Evolutionary conservation across 2,797 vertebrate species (phyloP).

Genomic region (Spondyliosoma cantharus): DNA sequence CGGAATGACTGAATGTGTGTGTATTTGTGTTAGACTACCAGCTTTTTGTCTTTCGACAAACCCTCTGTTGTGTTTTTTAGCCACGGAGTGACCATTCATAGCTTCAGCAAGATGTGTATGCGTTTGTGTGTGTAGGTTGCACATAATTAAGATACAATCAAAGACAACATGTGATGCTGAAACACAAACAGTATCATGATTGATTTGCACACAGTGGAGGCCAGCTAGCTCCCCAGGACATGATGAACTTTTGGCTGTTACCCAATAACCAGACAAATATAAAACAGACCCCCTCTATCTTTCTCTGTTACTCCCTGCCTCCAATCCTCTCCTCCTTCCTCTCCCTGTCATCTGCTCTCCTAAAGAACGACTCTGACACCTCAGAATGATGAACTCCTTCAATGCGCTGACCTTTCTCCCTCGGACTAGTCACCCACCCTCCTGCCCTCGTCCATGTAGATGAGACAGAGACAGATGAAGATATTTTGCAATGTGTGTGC

Average conservation of each 20-base stretch:
- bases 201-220: slow-evolving; percentile 52
- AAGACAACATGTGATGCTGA: slow-evolving; percentile 54
- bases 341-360: slow-evolving; percentile 62
- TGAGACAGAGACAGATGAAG: slow-evolving; percentile 85
- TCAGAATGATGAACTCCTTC: slow-evolving; percentile 82
- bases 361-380: slow-evolving; percentile 73
- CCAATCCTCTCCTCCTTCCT: slow-evolving; percentile 36
- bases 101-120: slow-evolving; percentile 32
- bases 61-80: slow-evolving; percentile 82
- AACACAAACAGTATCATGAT: slow-evolving; percentile 49
- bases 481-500: slow-evolving; percentile 74
- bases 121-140: slow-evolving; percentile 54
- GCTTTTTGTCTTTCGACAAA: slow-evolving; percentile 85
- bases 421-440: slow-evolving; percentile 69
- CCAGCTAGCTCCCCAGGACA: slow-evolving; percentile 57
- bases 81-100: slow-evolving; percentile 74
- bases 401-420: slow-evolving; percentile 80
- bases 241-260: slow-evolving; percentile 66
- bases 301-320: slow-evolving; percentile 10
- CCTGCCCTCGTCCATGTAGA: slow-evolving; percentile 79
- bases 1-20: slow-evolving; percentile 52
- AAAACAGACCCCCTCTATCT: slow-evolving; percentile 24
- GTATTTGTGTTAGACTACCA: slow-evolving; percentile 44
- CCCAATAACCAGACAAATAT: slow-evolving; percentile 64
- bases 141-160: slow-evolving; percentile 71